Evolutionary conservation across 2,797 vertebrate genomes (phyloP).

Genomic region (Protosalanx chinensis): DNA sequence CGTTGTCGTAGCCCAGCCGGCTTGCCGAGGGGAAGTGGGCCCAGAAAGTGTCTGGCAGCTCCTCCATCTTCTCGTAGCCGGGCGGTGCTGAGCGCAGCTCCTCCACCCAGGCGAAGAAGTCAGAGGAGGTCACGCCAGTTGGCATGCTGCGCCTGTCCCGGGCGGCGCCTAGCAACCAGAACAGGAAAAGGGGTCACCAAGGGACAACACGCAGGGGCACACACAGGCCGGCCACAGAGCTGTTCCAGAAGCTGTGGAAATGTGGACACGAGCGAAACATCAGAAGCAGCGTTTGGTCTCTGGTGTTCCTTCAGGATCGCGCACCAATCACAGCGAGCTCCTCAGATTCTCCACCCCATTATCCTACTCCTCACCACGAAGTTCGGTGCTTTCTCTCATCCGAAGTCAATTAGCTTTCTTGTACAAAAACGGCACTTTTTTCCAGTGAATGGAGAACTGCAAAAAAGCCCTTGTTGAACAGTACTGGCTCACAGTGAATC

Average conservation of each 20-base stretch:
- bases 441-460: not conserved
- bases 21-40: constrained; percentile 69
- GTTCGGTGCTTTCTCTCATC: not conserved
- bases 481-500: not conserved
- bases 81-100: constrained; percentile 57
- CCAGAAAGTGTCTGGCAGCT: constrained; percentile 68
- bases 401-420: constrained; percentile 5
- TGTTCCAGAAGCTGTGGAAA: not conserved
- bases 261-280: not conserved
- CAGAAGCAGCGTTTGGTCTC: not conserved
- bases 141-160: constrained; percentile 56
- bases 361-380: not conserved
- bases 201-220: not conserved
- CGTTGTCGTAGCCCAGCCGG: constrained; percentile 59
- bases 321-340: not conserved
- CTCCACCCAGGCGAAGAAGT: constrained; percentile 71
- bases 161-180: constrained; percentile 27
- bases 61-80: constrained; percentile 62
- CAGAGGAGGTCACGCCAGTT: constrained; percentile 67
- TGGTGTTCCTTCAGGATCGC: no score
- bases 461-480: not conserved
- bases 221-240: not conserved
- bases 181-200: not conserved
- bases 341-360: not conserved
- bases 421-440: constrained; percentile 7